Base-by-base conservation (phyloP, 2,113 vertebrate genomes). In the Pitta sordida region DNA sequence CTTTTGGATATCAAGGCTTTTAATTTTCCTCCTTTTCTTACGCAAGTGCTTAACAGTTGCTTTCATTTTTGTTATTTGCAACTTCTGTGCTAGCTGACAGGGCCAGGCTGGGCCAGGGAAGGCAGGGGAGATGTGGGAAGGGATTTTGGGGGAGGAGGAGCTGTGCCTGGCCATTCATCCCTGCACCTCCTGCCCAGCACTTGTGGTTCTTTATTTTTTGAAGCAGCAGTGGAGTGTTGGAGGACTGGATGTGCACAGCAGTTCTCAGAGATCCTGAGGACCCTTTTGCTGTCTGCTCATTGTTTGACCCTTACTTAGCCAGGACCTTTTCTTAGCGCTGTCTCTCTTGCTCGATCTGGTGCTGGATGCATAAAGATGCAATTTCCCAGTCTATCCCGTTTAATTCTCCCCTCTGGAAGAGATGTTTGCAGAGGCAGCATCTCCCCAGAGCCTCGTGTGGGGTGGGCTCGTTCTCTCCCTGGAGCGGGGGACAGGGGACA, bases 221-320 rank as follows among this genome's bases (percentile, higher is more conserved):
- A 8, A 32, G 30, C 63, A 34, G 17, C 5, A 32, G 30, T 9
- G 7, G 24, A 24, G 18, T 65, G 30, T 36, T 41, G 22, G 51
- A 65, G 58, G 44, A n/a, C 27, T 14, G 2, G 7, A 23, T 11
- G 36, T 43, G 15, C 46, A 8, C 0, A 2, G 29, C 74, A n/a
- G 21, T 49, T 39, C 55, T 49, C 8, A 15, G 46, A 11, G 27
- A 16, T 63, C 43, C 81, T n/a, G 59, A 23, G 43, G 14, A 44
- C 43, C 13, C 18, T 71, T 32, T 30, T 10, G 3, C 29, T 18
- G 8, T 11, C 27, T 52, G 6, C 51, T 39, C 13, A 3, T 53
- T 0, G 0, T 52, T 27, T 6, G 3, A 34, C 67, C 44, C 37
- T 7, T 53, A 21, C 10, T 19, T 12, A 13, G 24, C 71, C 65